phyloP scores from a whole-genome alignment of 2,797 vertebrate genomes.

The Myoxocephalus aenaeus region DNA sequence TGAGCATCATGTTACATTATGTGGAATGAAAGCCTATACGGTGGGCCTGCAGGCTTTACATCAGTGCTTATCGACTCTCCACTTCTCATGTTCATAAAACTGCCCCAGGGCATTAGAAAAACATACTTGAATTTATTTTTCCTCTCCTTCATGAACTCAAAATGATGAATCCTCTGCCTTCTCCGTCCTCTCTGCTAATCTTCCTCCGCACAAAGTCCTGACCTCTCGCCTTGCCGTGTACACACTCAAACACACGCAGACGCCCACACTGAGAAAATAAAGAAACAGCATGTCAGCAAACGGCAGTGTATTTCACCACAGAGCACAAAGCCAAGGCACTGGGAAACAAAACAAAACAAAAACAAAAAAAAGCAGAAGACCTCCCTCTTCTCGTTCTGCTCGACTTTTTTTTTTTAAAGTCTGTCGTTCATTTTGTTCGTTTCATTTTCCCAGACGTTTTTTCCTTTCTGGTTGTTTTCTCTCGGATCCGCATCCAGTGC shows the following conservation, averaged over 20 bases:
- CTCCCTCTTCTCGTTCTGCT: constrained; percentile 52
- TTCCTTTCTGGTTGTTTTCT: constrained; percentile 52
- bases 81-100: constrained; percentile 40
- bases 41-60: constrained; percentile 40
- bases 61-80: constrained; percentile 39
- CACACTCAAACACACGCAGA: constrained; percentile 47
- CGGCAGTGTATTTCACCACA: constrained; percentile 77
- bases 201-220: constrained; percentile 32
- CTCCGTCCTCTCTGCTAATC: constrained; percentile 11
- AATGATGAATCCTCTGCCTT: constrained; percentile 14
- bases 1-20: constrained; percentile 61
- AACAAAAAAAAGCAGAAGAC: constrained; percentile 52
- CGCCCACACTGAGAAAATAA: constrained; percentile 58
- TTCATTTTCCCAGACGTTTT: constrained; percentile 44
- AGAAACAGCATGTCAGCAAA: constrained; percentile 72
- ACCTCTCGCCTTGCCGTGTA: constrained; percentile 51
- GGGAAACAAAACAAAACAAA: constrained; percentile 47
- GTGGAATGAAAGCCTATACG: constrained; percentile 34
- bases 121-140: constrained; percentile 35
- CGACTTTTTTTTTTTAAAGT: constrained; percentile 21
- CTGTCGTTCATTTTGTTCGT: constrained; percentile 56
- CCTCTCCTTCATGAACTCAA: constrained; percentile 15
- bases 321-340: constrained; percentile 68
- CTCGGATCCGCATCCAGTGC: constrained; percentile 71
- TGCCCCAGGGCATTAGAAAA: constrained; percentile 40